Conservation (phyloP, 2,888 invertebrate species). For the Luffia ferchaultella region DNA sequence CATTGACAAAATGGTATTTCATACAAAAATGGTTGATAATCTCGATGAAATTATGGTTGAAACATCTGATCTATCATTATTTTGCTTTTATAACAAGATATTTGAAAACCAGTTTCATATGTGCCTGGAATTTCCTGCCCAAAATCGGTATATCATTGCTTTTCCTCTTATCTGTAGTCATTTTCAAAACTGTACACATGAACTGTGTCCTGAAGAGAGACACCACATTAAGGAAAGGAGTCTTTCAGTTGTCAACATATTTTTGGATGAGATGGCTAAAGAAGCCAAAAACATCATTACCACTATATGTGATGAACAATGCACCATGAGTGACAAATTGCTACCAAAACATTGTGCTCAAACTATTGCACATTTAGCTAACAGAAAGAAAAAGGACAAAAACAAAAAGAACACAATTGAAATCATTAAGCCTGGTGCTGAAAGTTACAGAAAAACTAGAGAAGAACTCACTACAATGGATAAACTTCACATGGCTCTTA, state of each 20-base stretch:
- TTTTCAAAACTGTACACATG: slow-evolving; percentile 97
- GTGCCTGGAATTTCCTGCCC: slow-evolving; percentile 98
- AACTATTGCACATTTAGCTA: slow-evolving; percentile 85
- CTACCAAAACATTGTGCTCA: slow-evolving; percentile 95
- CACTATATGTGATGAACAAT: slow-evolving; percentile 98
- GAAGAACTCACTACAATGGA: slow-evolving; percentile 99
- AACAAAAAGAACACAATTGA: slow-evolving; percentile 88
- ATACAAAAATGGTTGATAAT: slow-evolving; percentile 97
- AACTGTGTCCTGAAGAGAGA: slow-evolving; percentile 97
- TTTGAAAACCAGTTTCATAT: slow-evolving; percentile 98
- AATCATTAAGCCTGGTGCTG: slow-evolving; percentile 91
- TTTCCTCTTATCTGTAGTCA: slow-evolving; percentile 98
- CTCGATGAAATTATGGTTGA: slow-evolving; percentile 96
- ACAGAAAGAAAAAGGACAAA: slow-evolving; percentile 92
- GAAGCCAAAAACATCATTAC: slow-evolving; percentile 99
- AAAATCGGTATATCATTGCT: slow-evolving; percentile 96
- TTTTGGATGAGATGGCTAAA: slow-evolving; percentile 98
- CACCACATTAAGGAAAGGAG: slow-evolving; percentile 96
- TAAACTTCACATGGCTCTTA: slow-evolving; percentile 97
- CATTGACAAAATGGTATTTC: slow-evolving; percentile 95
- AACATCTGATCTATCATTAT: slow-evolving; percentile 96
- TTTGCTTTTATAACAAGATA: slow-evolving; percentile 96
- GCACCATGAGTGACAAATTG: slow-evolving; percentile 94
- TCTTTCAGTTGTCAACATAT: slow-evolving; percentile 95
- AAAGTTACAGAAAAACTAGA: slow-evolving; percentile 94